These are phyloP conservation scores for Acanthaster planci DNA, from an alignment of 35 echinoderm and acorn worm genomes.

Conservation along the genomic window DNA sequence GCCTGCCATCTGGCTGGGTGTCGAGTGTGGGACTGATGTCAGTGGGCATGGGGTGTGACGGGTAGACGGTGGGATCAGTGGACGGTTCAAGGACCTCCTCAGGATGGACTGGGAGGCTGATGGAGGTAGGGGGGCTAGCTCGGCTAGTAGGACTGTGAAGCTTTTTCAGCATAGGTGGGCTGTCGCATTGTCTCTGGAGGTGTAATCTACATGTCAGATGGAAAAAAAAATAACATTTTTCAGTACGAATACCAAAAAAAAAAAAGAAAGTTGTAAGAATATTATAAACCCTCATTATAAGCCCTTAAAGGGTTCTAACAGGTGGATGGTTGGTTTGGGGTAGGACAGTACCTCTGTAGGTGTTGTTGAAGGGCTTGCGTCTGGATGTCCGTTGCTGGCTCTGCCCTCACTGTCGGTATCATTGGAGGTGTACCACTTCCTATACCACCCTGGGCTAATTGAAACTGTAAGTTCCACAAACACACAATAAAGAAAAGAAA, in stretches of 20 bases:
- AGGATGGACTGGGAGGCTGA: slow-evolving; percentile 77
- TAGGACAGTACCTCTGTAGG: slow-evolving; percentile 44
- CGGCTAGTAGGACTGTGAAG: slow-evolving; percentile 73
- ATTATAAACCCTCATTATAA: no score
- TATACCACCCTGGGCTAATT: slow-evolving; percentile 27
- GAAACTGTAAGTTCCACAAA: background rate
- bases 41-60: background rate
- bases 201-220: slow-evolving; percentile 34
- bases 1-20: slow-evolving; percentile 25
- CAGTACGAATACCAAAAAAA: no score
- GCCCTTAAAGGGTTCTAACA: no score
- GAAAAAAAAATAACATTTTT: no score
- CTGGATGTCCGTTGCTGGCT: slow-evolving; percentile 63
- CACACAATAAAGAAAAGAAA: background rate
- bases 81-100: slow-evolving; percentile 48
- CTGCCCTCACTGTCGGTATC: slow-evolving; percentile 51
- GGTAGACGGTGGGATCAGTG: slow-evolving; percentile 31
- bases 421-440: slow-evolving; percentile 43
- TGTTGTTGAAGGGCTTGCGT: slow-evolving; percentile 74
- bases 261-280: no score
- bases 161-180: slow-evolving; percentile 79
- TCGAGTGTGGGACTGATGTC: slow-evolving; percentile 54
- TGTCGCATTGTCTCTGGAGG: slow-evolving; percentile 71
- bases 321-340: no score
- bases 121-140: slow-evolving; percentile 73